Evolutionary conservation across 2,888 invertebrate species (phyloP).

Genomic region (Fissipunctia ypsillon): DNA sequence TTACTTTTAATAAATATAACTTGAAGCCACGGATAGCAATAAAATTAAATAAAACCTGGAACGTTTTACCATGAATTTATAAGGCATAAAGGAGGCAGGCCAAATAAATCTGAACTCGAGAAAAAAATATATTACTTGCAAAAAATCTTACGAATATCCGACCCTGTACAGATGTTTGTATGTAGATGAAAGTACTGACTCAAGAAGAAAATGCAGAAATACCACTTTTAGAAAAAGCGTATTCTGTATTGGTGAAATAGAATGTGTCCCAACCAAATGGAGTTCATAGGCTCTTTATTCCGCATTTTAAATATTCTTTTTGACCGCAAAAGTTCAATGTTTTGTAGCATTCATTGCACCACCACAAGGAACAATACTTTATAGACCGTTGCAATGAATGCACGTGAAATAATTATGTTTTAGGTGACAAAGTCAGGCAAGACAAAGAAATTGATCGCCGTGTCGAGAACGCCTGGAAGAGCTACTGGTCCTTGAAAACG

Average conservation of each 20-base stretch:
- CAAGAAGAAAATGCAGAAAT: slow-evolving; percentile 15
- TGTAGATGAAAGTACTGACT: slow-evolving; percentile 69
- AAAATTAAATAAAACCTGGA: slow-evolving; percentile 59
- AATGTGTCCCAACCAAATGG: neutral
- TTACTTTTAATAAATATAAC: neutral
- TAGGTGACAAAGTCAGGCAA: too few species aligned
- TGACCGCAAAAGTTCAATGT: neutral
- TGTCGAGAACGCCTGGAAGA: too few species aligned
- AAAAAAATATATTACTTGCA: slow-evolving; percentile 64
- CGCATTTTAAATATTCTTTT: neutral
- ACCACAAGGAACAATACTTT: neutral
- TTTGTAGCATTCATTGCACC: too few species aligned
- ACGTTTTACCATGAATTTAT: slow-evolving; percentile 63
- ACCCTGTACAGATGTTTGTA: slow-evolving; percentile 70
- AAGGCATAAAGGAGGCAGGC: slow-evolving; percentile 51
- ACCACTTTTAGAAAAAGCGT: neutral
- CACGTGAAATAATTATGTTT: neutral
- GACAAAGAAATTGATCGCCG: too few species aligned
- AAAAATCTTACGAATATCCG: slow-evolving; percentile 67
- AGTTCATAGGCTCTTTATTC: neutral
- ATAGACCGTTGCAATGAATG: neutral
- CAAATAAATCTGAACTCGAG: slow-evolving; percentile 63
- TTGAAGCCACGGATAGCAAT: slow-evolving; percentile 29
- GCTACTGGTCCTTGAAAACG: too few species aligned
- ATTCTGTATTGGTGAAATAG: neutral